These are phyloP conservation scores for Callipepla squamata DNA, from an alignment of 2,113 vertebrate genomes.

Conservation along the genomic window DNA sequence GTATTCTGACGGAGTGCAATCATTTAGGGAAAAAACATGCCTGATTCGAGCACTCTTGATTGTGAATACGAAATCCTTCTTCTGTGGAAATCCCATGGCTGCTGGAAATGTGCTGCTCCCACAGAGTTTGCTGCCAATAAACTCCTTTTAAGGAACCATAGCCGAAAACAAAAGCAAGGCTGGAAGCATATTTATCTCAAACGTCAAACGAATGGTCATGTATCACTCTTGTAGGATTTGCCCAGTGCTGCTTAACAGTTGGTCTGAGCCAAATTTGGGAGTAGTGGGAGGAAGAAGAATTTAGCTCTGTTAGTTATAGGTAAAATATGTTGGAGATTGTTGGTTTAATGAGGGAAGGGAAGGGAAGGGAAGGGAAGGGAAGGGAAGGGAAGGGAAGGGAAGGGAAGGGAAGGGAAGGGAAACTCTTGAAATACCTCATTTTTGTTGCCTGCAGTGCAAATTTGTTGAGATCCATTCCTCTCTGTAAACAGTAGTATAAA, in stretches of 20 bases:
- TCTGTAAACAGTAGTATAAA: background rate
- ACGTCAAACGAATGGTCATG: background rate
- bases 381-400: background rate
- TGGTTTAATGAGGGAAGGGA: rapidly evolving
- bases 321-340: background rate
- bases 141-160: background rate
- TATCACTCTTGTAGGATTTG: background rate
- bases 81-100: slow-evolving; percentile 53
- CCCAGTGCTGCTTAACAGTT: background rate
- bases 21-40: background rate
- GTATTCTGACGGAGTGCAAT: background rate
- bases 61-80: background rate
- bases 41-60: slow-evolving; percentile 9
- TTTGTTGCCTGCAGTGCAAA: background rate
- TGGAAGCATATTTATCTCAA: slow-evolving; percentile 8
- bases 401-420: rapidly evolving
- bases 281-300: background rate
- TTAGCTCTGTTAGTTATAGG: background rate
- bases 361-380: no score
- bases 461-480: background rate
- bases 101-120: slow-evolving; percentile 53
- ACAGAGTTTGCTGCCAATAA: slow-evolving; percentile 15
- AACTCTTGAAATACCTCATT: background rate
- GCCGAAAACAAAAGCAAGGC: slow-evolving; percentile 5
- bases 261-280: background rate